Evolutionary conservation across 2,888 invertebrate species (phyloP).

Genomic region (Apamea anceps): DNA sequence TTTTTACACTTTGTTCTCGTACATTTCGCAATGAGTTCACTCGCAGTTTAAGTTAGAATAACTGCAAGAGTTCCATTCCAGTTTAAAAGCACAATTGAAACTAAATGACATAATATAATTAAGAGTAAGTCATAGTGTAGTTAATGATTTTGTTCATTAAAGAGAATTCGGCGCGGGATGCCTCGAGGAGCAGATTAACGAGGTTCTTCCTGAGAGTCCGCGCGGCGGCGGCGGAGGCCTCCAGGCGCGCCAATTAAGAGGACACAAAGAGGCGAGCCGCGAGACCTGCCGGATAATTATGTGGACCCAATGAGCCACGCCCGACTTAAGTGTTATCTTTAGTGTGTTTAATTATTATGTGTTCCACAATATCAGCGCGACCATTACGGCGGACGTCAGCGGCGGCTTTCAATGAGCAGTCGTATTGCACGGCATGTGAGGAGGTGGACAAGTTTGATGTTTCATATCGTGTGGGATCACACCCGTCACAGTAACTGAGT

Average conservation of each 20-base stretch:
- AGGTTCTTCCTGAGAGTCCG: conserved; percentile 62
- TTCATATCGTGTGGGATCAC: background rate
- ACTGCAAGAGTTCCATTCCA: conserved; percentile 2
- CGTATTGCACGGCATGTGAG: background rate
- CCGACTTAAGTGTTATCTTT: conserved; percentile 43
- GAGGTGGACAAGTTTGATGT: too few species aligned
- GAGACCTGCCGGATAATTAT: conserved; percentile 65
- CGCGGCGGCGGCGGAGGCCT: conserved; percentile 4
- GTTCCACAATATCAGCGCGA: conserved; percentile 24
- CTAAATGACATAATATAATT: conserved; percentile 39
- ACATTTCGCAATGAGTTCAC: conserved; percentile 6
- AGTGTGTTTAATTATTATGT: conserved; percentile 47
- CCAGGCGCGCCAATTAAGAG: conserved; percentile 58
- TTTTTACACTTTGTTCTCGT: conserved; percentile 16
- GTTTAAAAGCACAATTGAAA: conserved; percentile 43
- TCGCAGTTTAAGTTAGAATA: conserved; percentile 9
- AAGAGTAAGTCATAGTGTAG: conserved; percentile 37
- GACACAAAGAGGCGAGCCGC: conserved; percentile 55
- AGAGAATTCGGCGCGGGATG: conserved; percentile 60
- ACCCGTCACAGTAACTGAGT: background rate
- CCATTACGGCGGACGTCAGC: background rate
- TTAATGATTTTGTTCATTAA: conserved; percentile 65
- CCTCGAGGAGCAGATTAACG: conserved; percentile 65
- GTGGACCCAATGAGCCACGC: conserved; percentile 51
- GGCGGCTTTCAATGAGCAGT: background rate